A percentile compares a stretch with the other conserved stretches of the same genome.
Evolutionary conservation across 2,113 vertebrate species (phyloP).

Genomic region (Nothoprocta perdicaria): DNA sequence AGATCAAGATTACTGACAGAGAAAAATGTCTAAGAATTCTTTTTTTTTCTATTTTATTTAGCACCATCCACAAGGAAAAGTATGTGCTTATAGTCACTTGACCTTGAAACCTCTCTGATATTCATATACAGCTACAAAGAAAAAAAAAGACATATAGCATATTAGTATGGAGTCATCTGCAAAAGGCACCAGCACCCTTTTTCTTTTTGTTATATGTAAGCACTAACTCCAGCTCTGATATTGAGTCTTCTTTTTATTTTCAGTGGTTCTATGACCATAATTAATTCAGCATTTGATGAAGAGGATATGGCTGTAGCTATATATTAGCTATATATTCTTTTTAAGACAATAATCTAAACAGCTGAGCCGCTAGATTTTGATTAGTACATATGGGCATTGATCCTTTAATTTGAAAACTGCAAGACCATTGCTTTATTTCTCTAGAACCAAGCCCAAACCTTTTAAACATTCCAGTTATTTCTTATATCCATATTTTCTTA

Average conservation of each 20-base stretch:
- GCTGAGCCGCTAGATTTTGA: background rate
- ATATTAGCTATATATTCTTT: slow-evolving; percentile 17
- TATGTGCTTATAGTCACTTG: background rate
- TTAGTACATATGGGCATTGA: background rate
- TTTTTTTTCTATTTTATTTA: background rate
- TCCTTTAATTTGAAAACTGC: slow-evolving; percentile 14
- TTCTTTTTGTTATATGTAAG: slow-evolving; percentile 36
- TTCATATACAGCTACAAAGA: background rate
- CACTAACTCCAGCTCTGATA: slow-evolving; percentile 25
- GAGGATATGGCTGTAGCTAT: background rate
- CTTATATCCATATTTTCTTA: background rate
- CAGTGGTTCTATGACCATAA: slow-evolving; percentile 26
- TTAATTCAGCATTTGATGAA: slow-evolving; percentile 40
- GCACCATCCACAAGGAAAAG: background rate
- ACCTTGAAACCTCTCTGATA: background rate
- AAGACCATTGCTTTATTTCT: background rate
- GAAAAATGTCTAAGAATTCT: background rate
- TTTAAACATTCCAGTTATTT: background rate
- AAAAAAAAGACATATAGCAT: background rate
- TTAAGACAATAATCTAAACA: slow-evolving; percentile 28
- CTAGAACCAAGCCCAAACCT: background rate
- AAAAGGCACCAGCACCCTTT: background rate
- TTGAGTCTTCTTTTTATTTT: slow-evolving; percentile 45
- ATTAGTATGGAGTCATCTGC: background rate
- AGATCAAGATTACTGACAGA: background rate